Evolutionary conservation across 2,797 vertebrate genomes (phyloP).

Genomic region (Danio albolineatus): DNA sequence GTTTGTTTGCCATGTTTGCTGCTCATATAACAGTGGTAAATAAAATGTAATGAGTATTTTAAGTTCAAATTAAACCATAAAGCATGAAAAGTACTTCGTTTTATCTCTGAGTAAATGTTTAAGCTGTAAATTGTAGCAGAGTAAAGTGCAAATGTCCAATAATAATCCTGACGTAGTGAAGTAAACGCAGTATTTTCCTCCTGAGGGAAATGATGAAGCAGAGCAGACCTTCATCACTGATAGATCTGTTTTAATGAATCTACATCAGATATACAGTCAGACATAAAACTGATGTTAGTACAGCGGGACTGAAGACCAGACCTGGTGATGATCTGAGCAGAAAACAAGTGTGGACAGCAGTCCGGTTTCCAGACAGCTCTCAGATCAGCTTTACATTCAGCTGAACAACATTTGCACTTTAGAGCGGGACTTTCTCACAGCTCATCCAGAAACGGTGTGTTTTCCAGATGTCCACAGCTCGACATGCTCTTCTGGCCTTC

Average conservation of each 20-base stretch:
- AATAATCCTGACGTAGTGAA: too few species aligned
- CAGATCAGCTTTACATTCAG: slow-evolving; percentile 36
- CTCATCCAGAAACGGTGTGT: slow-evolving; percentile 91
- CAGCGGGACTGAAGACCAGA: not conserved
- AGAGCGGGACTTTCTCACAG: slow-evolving; percentile 69
- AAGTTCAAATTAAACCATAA: too few species aligned
- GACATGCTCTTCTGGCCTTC: slow-evolving; percentile 90
- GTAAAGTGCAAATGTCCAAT: too few species aligned
- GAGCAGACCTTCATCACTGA: slow-evolving; percentile 30
- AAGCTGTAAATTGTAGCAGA: too few species aligned
- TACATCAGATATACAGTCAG: slow-evolving; percentile 75
- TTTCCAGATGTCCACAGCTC: slow-evolving; percentile 83
- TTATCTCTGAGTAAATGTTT: too few species aligned
- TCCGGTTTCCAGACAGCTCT: slow-evolving; percentile 33
- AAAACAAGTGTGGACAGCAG: slow-evolving; percentile 47
- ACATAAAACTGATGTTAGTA: slow-evolving; percentile 48
- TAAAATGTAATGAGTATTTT: too few species aligned
- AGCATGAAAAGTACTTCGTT: too few species aligned
- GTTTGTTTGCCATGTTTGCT: too few species aligned
- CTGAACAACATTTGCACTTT: slow-evolving; percentile 27
- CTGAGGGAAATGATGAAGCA: slow-evolving; percentile 7
- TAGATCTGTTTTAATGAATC: slow-evolving; percentile 71
- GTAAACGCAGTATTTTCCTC: too few species aligned
- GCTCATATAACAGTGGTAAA: too few species aligned
- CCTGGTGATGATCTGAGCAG: slow-evolving; percentile 37